A percentile compares a stretch with the other conserved stretches of the same genome.
phyloP scores from a whole-genome alignment of 2,113 vertebrate genomes.

The Tylochromis polylepis region DNA sequence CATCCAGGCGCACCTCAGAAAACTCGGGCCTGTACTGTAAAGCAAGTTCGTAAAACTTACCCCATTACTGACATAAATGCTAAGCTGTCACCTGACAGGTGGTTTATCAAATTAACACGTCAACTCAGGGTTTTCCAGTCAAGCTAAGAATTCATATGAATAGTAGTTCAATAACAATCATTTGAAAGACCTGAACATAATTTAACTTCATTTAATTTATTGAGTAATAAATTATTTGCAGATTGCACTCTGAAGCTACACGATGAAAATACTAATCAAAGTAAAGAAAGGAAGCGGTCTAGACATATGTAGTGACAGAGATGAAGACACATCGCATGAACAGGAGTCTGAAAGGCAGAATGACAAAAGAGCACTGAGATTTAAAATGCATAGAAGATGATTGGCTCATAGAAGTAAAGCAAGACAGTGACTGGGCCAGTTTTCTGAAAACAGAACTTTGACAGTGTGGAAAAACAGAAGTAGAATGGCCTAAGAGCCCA shows the following conservation, averaged over 20 bases:
- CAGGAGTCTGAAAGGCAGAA: background rate
- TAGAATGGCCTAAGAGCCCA: background rate
- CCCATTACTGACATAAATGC: background rate
- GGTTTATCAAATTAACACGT: background rate
- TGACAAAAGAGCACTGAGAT: background rate
- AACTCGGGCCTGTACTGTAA: background rate
- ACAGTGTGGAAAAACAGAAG: background rate
- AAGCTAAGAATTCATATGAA: background rate
- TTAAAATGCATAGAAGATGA: background rate
- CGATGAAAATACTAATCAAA: background rate
- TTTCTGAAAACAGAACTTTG: background rate
- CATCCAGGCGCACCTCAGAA: background rate
- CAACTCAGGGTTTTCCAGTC: background rate
- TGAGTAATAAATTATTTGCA: background rate
- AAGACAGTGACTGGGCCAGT: background rate
- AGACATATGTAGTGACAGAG: rapidly evolving
- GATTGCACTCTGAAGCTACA: background rate
- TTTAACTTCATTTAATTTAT: background rate
- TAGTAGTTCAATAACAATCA: background rate
- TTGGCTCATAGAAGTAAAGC: background rate
- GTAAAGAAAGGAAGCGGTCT: background rate
- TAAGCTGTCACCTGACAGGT: background rate
- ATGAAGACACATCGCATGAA: background rate
- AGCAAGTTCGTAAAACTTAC: background rate
- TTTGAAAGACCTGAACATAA: background rate